Conservation (phyloP, 2,797 vertebrate species). For the Coregonus ussuriensis region DNA sequence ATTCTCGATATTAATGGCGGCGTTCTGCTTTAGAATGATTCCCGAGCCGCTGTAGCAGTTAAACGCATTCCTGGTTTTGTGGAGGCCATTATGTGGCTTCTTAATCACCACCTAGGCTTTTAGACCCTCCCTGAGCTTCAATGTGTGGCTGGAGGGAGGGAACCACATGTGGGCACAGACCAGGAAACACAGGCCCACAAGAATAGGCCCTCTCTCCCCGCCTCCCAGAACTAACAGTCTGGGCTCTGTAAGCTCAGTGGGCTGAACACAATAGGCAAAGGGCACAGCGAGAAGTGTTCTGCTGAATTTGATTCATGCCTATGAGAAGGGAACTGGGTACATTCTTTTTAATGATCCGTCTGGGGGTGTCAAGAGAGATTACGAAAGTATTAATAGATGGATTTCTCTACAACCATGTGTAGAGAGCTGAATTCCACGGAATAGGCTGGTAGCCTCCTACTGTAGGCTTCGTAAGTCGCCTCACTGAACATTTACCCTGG, state of each 20-base stretch:
- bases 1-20: constrained; percentile 61
- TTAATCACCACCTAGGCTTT: constrained; percentile 81
- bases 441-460: background rate
- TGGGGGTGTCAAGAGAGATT: background rate
- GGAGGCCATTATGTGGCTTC: constrained; percentile 80
- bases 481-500: background rate
- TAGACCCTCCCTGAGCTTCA: constrained; percentile 75
- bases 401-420: background rate
- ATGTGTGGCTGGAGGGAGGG: constrained; percentile 67
- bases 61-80: constrained; percentile 81
- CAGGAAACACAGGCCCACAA: constrained; percentile 60
- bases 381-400: background rate
- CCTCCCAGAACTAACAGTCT: constrained; percentile 25
- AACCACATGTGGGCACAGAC: constrained; percentile 74
- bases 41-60: constrained; percentile 66
- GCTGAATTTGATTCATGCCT: background rate
- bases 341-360: background rate
- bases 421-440: background rate
- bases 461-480: background rate
- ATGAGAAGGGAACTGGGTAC: background rate
- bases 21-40: constrained; percentile 63
- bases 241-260: background rate
- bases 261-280: background rate
- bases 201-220: background rate
- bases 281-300: background rate